Evolutionary conservation across 1,140 invertebrate species (phyloP), one percentile per base, ranked within the genome.

Genomic region (Amphibalanus amphitrite): DNA sequence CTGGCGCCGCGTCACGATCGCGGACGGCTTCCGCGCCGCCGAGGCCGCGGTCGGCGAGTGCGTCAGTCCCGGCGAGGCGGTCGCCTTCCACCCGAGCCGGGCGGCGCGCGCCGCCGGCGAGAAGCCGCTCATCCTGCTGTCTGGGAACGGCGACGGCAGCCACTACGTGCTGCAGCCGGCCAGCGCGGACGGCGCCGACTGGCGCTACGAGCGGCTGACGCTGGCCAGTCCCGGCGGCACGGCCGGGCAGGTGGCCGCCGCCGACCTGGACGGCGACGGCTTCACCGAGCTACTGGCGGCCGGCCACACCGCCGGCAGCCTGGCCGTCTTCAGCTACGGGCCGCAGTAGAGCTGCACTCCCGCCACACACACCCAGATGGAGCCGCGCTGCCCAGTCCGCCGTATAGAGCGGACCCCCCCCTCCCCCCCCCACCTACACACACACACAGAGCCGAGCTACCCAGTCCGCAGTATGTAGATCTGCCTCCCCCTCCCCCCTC

Each of bases 101-200:
- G 23, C 47, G 6, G 47, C 47, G 6, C 47, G 17, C 20, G 47
- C 70, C 29, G 76, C 72, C 47, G 47, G 47, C 47, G 13, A 23
- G 67, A 80, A 79, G 69, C 80, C 79, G 0, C 75, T 75, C 72
- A 78, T 81, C 67, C 59, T 80, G 6, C 69, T 81, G 13, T 80
- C 78, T 38, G 80, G 80, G 1, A 80, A 81, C 74, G 80, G 81
- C 70, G 79, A 81, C 70, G 80, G 80, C 1, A 73, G 75, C 25
- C 77, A 79, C 69, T 79, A 80, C 71, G 73, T 81, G 64, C 70
- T 81, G 64, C 73, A 75, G 30, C 77, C 80, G 0, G 67, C 69
- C 30, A 75, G 76, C 25, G 75, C 78, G 38, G 76, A 75, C 23
- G 68, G 74, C 0, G 73, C 71, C 71, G 77, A 80, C 71, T 81